A percentile compares a stretch with the other conserved stretches of the same genome.
These are phyloP conservation scores for Monopterus albus DNA, from an alignment of 2,113 vertebrate genomes.

Conservation along the genomic window DNA sequence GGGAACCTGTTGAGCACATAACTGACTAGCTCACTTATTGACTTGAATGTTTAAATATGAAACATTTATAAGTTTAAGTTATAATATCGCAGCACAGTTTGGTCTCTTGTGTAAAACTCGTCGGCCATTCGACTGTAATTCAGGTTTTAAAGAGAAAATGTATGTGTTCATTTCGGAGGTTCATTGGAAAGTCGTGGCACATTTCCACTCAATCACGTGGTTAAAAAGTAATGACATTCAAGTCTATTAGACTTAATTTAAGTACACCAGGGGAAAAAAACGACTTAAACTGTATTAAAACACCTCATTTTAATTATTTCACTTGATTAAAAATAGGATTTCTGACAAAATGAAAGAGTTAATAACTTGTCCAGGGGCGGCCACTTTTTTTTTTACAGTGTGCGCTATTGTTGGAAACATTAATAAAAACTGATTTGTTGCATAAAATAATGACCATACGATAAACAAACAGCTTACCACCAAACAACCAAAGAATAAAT, in stretches of 20 bases:
- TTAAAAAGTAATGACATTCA: not conserved
- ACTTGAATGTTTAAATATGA: not conserved
- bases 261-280: too few species aligned
- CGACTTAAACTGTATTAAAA: not conserved
- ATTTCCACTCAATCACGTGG: slow-evolving; percentile 7
- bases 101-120: not conserved
- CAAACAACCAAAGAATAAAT: too few species aligned
- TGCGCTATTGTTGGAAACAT: not conserved
- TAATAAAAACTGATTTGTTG: not conserved
- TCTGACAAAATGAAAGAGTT: too few species aligned
- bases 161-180: slow-evolving; percentile 18
- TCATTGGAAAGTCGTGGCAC: not conserved
- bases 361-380: too few species aligned
- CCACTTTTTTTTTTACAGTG: slow-evolving; percentile 1
- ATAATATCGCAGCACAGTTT: not conserved
- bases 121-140: too few species aligned
- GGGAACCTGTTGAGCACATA: not conserved
- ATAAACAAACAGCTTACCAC: not conserved
- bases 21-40: not conserved
- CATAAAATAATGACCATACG: not conserved
- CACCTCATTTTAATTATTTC: too few species aligned
- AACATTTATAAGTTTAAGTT: too few species aligned
- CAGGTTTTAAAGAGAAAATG: not conserved
- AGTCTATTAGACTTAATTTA: too few species aligned
- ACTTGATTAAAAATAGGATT: too few species aligned